These are phyloP conservation scores for Corticium candelabrum DNA, from an alignment of 37 sponge, comb jelly and placozoan species.

Conservation along the genomic window DNA sequence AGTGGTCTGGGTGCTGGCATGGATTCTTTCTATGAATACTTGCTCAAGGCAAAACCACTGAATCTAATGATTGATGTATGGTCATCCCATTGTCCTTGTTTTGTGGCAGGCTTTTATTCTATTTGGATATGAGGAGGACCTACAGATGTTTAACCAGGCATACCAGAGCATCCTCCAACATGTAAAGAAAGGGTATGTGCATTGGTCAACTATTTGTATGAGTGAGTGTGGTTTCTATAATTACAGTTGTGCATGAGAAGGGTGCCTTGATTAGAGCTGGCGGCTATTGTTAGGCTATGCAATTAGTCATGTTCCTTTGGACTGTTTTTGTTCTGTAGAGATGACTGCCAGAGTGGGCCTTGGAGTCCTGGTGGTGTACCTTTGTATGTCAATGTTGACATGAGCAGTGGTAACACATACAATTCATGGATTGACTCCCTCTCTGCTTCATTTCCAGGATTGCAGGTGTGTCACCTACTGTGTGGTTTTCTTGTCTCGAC, in stretches of 20 bases:
- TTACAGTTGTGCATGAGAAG: no score
- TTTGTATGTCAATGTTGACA: conserved; percentile 80
- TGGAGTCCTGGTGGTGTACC: conserved; percentile 22
- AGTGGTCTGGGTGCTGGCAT: conserved; percentile 95
- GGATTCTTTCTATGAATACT: conserved; percentile 97
- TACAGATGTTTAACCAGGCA: conserved; percentile 66
- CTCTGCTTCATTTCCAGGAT: conserved; percentile 83
- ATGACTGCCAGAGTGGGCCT: no score
- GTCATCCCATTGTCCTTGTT: neutral
- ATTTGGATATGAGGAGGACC: conserved; percentile 84
- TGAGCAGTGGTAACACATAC: conserved; percentile 49
- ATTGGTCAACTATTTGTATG: neutral
- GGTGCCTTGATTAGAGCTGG: no score
- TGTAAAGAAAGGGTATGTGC: conserved; percentile 58
- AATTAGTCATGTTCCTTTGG: no score
- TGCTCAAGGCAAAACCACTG: conserved; percentile 55
- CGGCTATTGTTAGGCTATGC: no score
- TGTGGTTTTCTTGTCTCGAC: neutral
- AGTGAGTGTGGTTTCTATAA: no score
- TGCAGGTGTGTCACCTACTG: conserved; percentile 45
- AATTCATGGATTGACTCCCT: conserved; percentile 91
- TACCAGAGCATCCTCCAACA: conserved; percentile 70
- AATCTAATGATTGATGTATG: neutral
- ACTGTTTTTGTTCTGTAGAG: no score
- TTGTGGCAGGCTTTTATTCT: conserved; percentile 60